These are phyloP conservation scores for Yponomeuta malinellus DNA, from an alignment of 2,888 invertebrate genomes.

Conservation along the genomic window DNA sequence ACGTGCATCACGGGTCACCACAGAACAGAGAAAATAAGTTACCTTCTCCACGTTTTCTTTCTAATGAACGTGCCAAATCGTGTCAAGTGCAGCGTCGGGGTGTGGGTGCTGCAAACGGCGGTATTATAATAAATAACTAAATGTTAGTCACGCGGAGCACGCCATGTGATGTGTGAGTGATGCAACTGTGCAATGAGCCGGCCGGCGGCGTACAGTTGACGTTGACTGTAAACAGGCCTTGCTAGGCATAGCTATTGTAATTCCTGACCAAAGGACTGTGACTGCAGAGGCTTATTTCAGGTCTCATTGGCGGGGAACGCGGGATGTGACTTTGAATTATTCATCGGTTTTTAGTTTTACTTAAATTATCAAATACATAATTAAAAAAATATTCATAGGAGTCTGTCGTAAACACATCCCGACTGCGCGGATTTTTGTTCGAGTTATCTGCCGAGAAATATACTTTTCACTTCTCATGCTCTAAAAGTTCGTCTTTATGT, in stretches of 20 bases:
- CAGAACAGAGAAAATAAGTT: no score
- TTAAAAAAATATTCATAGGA: no score
- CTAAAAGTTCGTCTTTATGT: no score
- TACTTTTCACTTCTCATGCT: no score
- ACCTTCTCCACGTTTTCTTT: background rate
- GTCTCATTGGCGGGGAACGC: no score
- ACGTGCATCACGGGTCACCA: background rate
- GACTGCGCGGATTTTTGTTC: no score
- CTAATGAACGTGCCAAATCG: slow-evolving; percentile 1
- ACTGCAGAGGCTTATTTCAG: background rate
- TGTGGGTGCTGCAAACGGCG: background rate
- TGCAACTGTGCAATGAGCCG: slow-evolving; percentile 46
- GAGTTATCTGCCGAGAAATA: no score
- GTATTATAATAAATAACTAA: background rate
- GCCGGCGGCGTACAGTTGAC: slow-evolving; percentile 37
- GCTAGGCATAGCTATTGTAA: background rate
- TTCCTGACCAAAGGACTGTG: background rate
- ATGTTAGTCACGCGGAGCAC: slow-evolving; percentile 4
- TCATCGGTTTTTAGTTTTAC: no score
- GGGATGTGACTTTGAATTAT: no score
- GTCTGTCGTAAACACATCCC: no score
- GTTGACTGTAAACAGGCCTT: background rate
- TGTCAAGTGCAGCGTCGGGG: background rate
- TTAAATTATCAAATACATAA: no score
- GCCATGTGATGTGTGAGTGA: slow-evolving; percentile 16